A percentile compares a stretch with the other conserved stretches of the same genome.
These are phyloP conservation scores for Drosophila borealis DNA, from an alignment of 2,888 invertebrate genomes.

Conservation along the genomic window DNA sequence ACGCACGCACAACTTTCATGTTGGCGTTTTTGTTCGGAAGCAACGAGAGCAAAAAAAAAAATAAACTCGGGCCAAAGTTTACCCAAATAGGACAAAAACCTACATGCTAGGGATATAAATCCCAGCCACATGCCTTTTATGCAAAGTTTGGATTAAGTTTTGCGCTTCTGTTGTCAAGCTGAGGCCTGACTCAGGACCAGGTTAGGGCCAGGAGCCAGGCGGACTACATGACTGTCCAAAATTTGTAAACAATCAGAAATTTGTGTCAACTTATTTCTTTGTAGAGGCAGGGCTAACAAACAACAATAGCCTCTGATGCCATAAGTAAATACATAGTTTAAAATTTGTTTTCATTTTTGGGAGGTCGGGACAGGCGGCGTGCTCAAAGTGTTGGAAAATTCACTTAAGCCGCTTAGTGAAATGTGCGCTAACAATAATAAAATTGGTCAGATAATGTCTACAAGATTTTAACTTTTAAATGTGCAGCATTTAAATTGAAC, in stretches of 20 bases:
- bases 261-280: constrained; percentile 75
- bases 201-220: constrained; percentile 1
- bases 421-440: constrained; percentile 68
- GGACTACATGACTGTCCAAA: constrained; percentile 64
- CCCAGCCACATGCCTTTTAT: constrained; percentile 74
- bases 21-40: constrained; percentile 62
- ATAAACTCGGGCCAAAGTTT: constrained; percentile 61
- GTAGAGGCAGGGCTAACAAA: constrained; percentile 32
- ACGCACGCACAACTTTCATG: constrained; percentile 79
- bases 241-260: constrained; percentile 78
- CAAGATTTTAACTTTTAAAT: constrained; percentile 61
- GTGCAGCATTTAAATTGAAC: constrained; percentile 47
- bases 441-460: constrained; percentile 58
- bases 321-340: constrained; percentile 78
- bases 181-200: constrained; percentile 21
- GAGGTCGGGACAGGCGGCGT: not conserved
- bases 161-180: constrained; percentile 31
- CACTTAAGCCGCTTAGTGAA: constrained; percentile 74
- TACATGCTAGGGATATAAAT: constrained; percentile 65
- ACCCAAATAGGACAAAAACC: constrained; percentile 48
- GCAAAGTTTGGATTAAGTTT: constrained; percentile 79
- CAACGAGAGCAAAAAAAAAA: constrained; percentile 13
- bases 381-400: constrained; percentile 58
- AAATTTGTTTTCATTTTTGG: constrained; percentile 60
- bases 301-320: constrained; percentile 71